These are phyloP conservation scores for Streblospio benedicti DNA, from an alignment of 1,140 invertebrate species.

Conservation along the genomic window DNA sequence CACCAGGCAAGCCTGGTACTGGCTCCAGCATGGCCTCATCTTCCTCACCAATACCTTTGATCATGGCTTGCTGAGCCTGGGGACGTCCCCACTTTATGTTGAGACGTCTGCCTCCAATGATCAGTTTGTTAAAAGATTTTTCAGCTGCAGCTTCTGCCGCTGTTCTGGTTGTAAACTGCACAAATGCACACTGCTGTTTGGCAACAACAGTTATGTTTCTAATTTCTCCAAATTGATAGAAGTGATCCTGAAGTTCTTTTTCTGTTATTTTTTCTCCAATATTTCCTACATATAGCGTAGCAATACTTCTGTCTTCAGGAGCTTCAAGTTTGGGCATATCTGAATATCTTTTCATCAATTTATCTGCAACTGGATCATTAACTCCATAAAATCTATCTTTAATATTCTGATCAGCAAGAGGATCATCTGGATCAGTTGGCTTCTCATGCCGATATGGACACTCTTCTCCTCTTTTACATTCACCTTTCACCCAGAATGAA, in stretches of 20 bases:
- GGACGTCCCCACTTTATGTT: constrained; percentile 88
- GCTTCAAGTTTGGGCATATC: constrained; percentile 89
- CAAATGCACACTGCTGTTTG: constrained; percentile 93
- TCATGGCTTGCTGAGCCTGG: constrained; percentile 31
- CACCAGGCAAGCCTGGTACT: constrained; percentile 70
- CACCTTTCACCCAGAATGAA: constrained; percentile 99
- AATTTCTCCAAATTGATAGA: constrained; percentile 99
- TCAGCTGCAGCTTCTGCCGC: constrained; percentile 90
- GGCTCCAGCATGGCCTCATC: constrained; percentile 59
- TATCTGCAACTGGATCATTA: constrained; percentile 98
- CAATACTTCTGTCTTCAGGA: constrained; percentile 92
- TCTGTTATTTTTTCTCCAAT: constrained; percentile 78
- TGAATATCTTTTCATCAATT: constrained; percentile 71
- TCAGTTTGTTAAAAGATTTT: constrained; percentile 91
- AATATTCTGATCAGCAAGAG: constrained; percentile 97
- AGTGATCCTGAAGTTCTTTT: constrained; percentile 80
- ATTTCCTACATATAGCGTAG: constrained; percentile 91
- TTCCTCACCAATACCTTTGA: constrained; percentile 35
- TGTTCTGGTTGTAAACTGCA: constrained; percentile 83
- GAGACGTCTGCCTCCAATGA: constrained; percentile 54
- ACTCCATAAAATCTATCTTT: constrained; percentile 96
- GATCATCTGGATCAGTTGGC: constrained; percentile 98
- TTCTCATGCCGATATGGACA: constrained; percentile 98
- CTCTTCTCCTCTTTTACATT: constrained; percentile 97
- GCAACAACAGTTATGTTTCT: constrained; percentile 81